These are phyloP conservation scores for Hormaphis cornu DNA, from an alignment of 1,140 invertebrate species.

Conservation along the genomic window DNA sequence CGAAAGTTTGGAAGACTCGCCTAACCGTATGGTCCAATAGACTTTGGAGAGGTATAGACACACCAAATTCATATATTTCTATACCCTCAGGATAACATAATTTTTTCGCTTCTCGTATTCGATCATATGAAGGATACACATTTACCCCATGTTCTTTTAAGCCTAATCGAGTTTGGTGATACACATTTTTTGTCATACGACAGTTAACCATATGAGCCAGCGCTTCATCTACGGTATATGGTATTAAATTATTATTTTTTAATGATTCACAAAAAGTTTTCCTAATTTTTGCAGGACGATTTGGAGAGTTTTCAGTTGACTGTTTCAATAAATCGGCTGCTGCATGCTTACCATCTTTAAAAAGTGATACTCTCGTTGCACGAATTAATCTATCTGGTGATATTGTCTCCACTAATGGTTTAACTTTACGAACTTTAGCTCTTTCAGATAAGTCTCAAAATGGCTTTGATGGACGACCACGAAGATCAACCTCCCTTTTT, in stretches of 20 bases:
- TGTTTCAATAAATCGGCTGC: background rate
- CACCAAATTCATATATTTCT: conserved; percentile 1
- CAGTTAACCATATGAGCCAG: background rate
- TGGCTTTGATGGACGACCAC: background rate
- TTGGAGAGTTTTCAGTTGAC: background rate
- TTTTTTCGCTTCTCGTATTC: conserved; percentile 5
- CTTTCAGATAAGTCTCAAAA: background rate
- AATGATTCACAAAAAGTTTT: background rate
- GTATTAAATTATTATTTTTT: background rate
- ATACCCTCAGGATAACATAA: conserved; percentile 1
- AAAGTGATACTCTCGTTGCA: background rate
- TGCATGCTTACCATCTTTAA: background rate
- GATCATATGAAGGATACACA: conserved; percentile 13
- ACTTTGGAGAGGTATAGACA: background rate
- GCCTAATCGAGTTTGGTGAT: conserved; percentile 23
- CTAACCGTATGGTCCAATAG: background rate
- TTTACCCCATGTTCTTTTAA: background rate
- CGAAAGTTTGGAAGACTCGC: background rate
- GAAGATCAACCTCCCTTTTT: background rate
- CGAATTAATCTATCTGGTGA: background rate
- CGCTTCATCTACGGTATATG: background rate
- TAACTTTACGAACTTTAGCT: background rate
- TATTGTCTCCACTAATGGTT: background rate
- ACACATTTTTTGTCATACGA: background rate
- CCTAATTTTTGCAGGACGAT: background rate